Base-by-base conservation (phyloP, 2,888 invertebrate genomes). In the Leptinotarsa rubiginosa region DNA sequence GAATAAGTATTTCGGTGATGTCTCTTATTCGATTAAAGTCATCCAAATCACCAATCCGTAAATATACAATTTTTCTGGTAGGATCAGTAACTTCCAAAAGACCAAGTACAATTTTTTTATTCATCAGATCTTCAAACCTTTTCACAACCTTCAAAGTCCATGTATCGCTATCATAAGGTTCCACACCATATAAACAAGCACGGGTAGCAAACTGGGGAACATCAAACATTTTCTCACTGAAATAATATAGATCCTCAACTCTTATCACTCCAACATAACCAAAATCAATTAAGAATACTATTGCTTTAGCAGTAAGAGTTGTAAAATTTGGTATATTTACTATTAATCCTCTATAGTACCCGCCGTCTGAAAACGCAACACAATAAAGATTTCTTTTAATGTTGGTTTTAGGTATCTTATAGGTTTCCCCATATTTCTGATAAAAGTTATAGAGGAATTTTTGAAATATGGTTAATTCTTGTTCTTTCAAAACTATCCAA, bases 261-360 rank as follows among this genome's bases (percentile, higher is more conserved):
- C 41, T 47, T 41, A 75, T 70, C n/a, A 67, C 70, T 67, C 59
- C 47, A 1, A 71, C 66, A 68, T 65, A 77, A 12, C 79, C 79
- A 73, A 73, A 79, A 72, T 79, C 79, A 22, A 78, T 68, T 52
- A 77, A 65, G 67, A 75, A 78, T 13, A 78, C 73, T 25, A 72
- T 52, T 16, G 69, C 74, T 56, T 74, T 72, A 20, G 31, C 16
- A 16, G 59, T 13, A 20, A 47, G 1, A n/a, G 41, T 70, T 52
- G 59, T 41, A 18, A 69, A 70, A n/a, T 62, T 52, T 47, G 78
- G 75, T 75, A 75, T 74, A 59, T 75, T 70, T 22, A 74, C 77
- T 67, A 78, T 75, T 12, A 78, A 5, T 13, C 74, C 77, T 68
- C 78, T 77, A n/a, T 75, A 78, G 56, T 73, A 78, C 5, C 52